Conservation (phyloP, 2,888 invertebrate genomes). For the Brenthis hecate region DNA sequence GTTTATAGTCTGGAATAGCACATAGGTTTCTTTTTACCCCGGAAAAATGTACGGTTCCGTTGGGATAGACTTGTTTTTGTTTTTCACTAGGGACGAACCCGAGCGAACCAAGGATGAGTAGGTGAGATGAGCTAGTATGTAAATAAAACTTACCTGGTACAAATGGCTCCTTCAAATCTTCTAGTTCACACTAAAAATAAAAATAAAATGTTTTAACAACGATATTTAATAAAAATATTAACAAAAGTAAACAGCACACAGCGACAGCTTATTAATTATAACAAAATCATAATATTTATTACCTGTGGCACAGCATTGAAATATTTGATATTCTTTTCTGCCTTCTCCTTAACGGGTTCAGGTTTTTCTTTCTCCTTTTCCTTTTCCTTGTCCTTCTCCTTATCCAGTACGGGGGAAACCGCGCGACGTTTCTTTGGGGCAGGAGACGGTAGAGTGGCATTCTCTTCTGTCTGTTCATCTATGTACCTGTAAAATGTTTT, state of each 20-base stretch:
- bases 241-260: not conserved
- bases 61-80: too few relatives aligned
- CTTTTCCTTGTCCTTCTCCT: slow-evolving; percentile 20
- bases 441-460: slow-evolving; percentile 62
- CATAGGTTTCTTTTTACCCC: too few relatives aligned
- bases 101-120: too few relatives aligned
- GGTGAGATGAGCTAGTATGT: not conserved
- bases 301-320: slow-evolving; percentile 66
- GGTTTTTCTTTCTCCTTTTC: slow-evolving; percentile 48
- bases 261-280: not conserved
- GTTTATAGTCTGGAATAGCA: too few relatives aligned
- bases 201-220: slow-evolving; percentile 9
- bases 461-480: slow-evolving; percentile 76
- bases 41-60: too few relatives aligned
- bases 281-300: not conserved
- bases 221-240: not conserved
- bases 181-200: slow-evolving; percentile 66
- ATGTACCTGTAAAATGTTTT: slow-evolving; percentile 58
- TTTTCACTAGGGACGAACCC: too few relatives aligned
- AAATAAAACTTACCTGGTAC: slow-evolving; percentile 58
- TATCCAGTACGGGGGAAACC: slow-evolving; percentile 48
- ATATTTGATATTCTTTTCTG: slow-evolving; percentile 56
- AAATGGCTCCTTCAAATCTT: slow-evolving; percentile 70
- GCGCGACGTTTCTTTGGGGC: slow-evolving; percentile 66
- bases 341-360: slow-evolving; percentile 43